A percentile compares a stretch with the other conserved stretches of the same genome.
Evolutionary conservation across 2,113 vertebrate species (phyloP).

Genomic region (Jacana jacana): DNA sequence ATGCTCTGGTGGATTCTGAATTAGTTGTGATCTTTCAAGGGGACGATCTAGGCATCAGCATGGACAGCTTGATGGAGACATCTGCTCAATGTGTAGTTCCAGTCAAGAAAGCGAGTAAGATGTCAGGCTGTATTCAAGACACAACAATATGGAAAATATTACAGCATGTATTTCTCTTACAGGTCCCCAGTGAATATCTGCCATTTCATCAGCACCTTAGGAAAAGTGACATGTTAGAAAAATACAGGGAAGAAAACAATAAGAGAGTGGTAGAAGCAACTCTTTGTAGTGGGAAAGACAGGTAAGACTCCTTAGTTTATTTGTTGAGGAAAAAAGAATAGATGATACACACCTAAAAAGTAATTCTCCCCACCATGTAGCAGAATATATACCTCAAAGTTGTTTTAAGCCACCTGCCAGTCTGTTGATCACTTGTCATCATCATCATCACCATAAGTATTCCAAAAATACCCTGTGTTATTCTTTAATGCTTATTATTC

Average conservation of each 20-base stretch:
- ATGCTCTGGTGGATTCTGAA: constrained; percentile 20
- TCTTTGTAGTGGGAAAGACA: background rate
- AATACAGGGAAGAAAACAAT: background rate
- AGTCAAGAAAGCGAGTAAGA: constrained; percentile 58
- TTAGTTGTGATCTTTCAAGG: constrained; percentile 50
- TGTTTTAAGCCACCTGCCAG: background rate
- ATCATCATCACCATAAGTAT: background rate
- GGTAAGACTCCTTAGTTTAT: background rate
- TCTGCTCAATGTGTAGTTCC: constrained; percentile 45
- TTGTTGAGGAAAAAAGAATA: background rate
- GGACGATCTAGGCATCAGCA: constrained; percentile 37
- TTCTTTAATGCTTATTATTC: background rate
- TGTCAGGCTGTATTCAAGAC: constrained; percentile 60
- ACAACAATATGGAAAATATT: constrained; percentile 38
- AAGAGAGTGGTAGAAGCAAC: background rate
- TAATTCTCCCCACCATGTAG: background rate
- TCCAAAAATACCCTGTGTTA: background rate
- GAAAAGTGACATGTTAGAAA: background rate
- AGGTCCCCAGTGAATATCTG: background rate
- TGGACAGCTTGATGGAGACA: constrained; percentile 42
- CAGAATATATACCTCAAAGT: background rate
- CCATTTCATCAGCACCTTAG: background rate
- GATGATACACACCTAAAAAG: background rate
- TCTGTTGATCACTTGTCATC: background rate
- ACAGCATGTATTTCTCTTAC: background rate